Evolutionary conservation across 1,140 invertebrate genomes (phyloP).

Genomic region (Odontomachus brunneus): DNA sequence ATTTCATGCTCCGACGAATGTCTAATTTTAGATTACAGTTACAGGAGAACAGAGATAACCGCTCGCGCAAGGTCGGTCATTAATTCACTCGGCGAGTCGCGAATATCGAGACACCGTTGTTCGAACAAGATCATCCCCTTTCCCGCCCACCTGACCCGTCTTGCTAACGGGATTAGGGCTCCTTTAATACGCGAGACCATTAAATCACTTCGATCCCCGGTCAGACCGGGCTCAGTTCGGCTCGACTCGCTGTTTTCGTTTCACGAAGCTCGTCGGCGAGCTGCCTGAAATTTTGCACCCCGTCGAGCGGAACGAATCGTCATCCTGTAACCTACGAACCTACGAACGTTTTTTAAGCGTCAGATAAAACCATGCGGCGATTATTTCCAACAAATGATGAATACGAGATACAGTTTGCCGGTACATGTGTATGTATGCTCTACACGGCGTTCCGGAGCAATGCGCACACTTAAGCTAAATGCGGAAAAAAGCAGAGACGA

Average conservation of each 20-base stretch:
- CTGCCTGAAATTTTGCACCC: not conserved
- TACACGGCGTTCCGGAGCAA: not conserved
- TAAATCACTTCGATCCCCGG: constrained; percentile 43
- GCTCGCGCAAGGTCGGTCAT: not conserved
- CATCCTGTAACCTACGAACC: not conserved
- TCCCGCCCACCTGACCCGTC: constrained; percentile 21
- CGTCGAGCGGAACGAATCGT: constrained; percentile 18
- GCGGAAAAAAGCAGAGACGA: not conserved
- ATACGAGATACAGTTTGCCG: not conserved
- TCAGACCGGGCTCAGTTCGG: constrained; percentile 1
- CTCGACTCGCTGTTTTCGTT: constrained; percentile 30
- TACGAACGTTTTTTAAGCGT: not conserved
- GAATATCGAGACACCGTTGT: constrained; percentile 26
- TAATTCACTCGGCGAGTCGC: constrained; percentile 1
- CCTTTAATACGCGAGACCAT: constrained; percentile 49
- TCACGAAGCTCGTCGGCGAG: constrained; percentile 5
- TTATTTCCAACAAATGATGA: not conserved
- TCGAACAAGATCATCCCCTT: constrained; percentile 30
- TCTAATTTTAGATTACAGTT: not conserved
- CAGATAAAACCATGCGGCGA: not conserved
- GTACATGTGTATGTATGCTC: not conserved
- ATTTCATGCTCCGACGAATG: too few relatives aligned
- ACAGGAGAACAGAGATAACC: not conserved
- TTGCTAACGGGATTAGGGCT: constrained; percentile 45
- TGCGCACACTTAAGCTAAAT: constrained; percentile 19